Evolutionary conservation across 1,140 invertebrate genomes (phyloP), one percentile per base, ranked within the genome.

Genomic region (Penaeus japonicus): DNA sequence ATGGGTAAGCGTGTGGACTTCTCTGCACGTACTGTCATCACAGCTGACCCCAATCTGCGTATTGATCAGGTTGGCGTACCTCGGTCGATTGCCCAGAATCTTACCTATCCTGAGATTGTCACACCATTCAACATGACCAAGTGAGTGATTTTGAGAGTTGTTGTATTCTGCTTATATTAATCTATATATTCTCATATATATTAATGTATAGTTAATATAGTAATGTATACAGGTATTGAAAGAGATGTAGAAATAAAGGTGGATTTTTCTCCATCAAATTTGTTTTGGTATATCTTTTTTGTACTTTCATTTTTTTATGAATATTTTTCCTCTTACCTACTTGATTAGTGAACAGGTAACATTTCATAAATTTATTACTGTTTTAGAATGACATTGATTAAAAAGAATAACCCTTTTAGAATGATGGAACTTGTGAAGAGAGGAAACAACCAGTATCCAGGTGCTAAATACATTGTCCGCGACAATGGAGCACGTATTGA

Each of bases 1-100:
- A 99, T 99, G 99, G n/a, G 99, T 87, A 99, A 99, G 93, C 97
- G 99, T 94, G 99, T 99, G 0, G 99, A 99, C 92, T 99, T 99
- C 92, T 99, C 98, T 0, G 99, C 98, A 15, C 96, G 99, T 93
- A 99, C 99, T 92, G 99, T 99, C 90, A 99, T 99, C 92, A 99
- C 99, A 15, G 98, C 99, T 0, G 99, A 99, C 95, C 99, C 99
- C 0, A 99, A 99, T 94, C 94, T 99, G 57, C 95, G 97, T 87
- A 99, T 99, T 92, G 98, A 99, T 93, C 99, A 99, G 94, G 98
- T 99, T 73, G 99, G 99, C 78, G 98, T 99, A 0, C 99, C 99
- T 0, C 94, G 98, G 85, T 98, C 97, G 39, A 99, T 99, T 92
- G 99, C 99, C 17, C 98, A 99, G 92, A 99, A 99, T 93, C 94